A percentile compares a stretch with the other conserved stretches of the same genome.
These are phyloP conservation scores for Nephrotoma guestfalica DNA, from an alignment of 2,888 invertebrate species.

Conservation along the genomic window DNA sequence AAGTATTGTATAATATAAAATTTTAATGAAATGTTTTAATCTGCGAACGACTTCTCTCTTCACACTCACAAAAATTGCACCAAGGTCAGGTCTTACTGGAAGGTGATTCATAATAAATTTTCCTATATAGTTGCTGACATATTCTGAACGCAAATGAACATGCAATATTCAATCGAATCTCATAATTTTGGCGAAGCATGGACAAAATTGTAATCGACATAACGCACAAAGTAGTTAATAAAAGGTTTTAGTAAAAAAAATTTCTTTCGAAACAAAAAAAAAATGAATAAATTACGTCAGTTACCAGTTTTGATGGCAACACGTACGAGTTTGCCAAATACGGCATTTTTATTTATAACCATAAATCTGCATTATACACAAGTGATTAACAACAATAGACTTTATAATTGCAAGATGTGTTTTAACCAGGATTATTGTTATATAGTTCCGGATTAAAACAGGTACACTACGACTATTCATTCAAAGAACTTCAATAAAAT, in stretches of 20 bases:
- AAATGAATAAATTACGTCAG: background rate
- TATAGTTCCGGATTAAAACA: background rate
- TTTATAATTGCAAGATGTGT: background rate
- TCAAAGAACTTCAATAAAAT: background rate
- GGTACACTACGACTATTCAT: background rate
- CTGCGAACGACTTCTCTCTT: background rate
- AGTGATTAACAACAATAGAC: background rate
- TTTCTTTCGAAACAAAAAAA: background rate
- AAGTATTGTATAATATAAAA: too few relatives aligned
- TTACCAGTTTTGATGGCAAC: background rate
- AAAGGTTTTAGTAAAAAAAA: background rate
- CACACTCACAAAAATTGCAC: background rate
- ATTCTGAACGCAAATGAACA: background rate
- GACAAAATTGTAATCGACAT: background rate
- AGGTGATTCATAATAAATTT: background rate
- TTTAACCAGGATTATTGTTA: background rate
- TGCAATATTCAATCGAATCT: background rate
- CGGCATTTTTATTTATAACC: background rate
- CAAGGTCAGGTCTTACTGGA: background rate
- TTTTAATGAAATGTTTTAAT: background rate
- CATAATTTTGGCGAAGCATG: background rate
- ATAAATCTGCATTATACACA: background rate
- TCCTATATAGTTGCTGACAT: background rate
- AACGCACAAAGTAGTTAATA: background rate
- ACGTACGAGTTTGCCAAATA: background rate